These are phyloP conservation scores for Tenebrio molitor DNA, from an alignment of 1,140 invertebrate genomes.

Conservation along the genomic window DNA sequence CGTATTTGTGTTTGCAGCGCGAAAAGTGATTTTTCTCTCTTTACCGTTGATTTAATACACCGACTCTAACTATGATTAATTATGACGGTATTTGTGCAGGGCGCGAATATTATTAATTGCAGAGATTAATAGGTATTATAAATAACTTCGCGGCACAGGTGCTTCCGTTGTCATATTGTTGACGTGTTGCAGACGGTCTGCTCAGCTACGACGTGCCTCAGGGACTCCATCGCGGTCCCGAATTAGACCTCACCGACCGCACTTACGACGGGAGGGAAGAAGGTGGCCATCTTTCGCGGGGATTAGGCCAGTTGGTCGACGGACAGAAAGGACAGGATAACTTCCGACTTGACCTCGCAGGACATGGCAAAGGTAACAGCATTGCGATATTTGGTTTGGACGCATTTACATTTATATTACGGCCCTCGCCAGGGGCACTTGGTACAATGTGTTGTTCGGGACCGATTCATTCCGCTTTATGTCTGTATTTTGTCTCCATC, in stretches of 20 bases:
- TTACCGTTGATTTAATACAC: constrained; percentile 48
- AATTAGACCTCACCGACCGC: constrained; percentile 82
- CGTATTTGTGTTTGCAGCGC: constrained; percentile 16
- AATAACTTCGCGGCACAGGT: constrained; percentile 47
- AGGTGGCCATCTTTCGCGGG: constrained; percentile 77
- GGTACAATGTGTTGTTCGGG: constrained; percentile 54
- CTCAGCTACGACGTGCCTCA: constrained; percentile 87
- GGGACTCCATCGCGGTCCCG: constrained; percentile 79
- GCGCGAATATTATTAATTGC: constrained; percentile 49
- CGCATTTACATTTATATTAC: constrained; percentile 62
- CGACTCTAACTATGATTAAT: constrained; percentile 52
- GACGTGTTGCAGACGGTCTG: constrained; percentile 75
- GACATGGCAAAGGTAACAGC: constrained; percentile 77
- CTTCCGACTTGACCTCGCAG: constrained; percentile 80
- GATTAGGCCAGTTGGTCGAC: constrained; percentile 94
- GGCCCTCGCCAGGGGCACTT: constrained; percentile 47
- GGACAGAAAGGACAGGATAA: constrained; percentile 85
- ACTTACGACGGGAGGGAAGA: constrained; percentile 85
- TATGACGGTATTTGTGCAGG: constrained; percentile 44
- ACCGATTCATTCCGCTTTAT: constrained; percentile 53
- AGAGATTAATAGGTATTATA: constrained; percentile 51
- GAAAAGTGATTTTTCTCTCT: constrained; percentile 42
- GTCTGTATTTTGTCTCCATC: constrained; percentile 54
- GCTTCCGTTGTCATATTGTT: constrained; percentile 31
- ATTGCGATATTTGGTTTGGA: constrained; percentile 39